phyloP scores from a whole-genome alignment of 2,113 vertebrate genomes.

The Astatotilapia flaviijosephi region DNA sequence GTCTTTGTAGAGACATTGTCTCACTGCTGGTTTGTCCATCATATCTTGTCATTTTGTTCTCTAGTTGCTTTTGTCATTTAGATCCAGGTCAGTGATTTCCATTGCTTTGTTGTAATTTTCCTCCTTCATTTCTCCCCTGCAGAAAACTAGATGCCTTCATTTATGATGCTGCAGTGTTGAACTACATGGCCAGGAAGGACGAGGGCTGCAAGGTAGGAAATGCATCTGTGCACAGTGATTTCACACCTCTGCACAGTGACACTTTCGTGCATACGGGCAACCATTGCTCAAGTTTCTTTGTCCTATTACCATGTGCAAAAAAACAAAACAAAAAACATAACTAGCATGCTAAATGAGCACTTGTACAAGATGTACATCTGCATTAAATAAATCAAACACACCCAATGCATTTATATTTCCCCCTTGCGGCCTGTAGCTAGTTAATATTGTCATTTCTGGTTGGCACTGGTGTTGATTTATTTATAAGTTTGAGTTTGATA shows the following conservation, averaged over 20 bases:
- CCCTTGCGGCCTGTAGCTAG: neutral
- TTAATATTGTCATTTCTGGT: conserved; percentile 33
- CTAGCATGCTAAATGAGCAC: neutral
- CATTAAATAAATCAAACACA: conserved; percentile 13
- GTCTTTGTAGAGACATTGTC: neutral
- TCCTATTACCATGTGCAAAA: neutral
- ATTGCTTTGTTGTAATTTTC: neutral
- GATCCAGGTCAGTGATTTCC: conserved; percentile 15
- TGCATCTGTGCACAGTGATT: neutral
- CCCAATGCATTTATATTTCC: neutral
- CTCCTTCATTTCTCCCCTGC: neutral
- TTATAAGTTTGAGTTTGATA: conserved; percentile 12
- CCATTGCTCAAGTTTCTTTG: neutral
- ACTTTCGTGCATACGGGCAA: neutral
- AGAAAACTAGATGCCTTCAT: conserved; percentile 93
- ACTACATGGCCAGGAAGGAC: conserved; percentile 91
- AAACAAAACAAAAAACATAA: neutral
- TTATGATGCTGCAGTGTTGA: conserved; percentile 87
- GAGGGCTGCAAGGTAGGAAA: conserved; percentile 82
- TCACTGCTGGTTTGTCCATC: neutral
- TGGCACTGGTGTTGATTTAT: conserved; percentile 29
- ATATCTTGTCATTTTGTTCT: neutral
- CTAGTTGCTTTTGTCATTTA: neutral
- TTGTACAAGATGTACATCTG: neutral
- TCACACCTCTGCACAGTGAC: neutral